A percentile compares a stretch with the other conserved stretches of the same genome.
phyloP scores from a whole-genome alignment of 2,888 invertebrate species.

The Andrena flavipes region DNA sequence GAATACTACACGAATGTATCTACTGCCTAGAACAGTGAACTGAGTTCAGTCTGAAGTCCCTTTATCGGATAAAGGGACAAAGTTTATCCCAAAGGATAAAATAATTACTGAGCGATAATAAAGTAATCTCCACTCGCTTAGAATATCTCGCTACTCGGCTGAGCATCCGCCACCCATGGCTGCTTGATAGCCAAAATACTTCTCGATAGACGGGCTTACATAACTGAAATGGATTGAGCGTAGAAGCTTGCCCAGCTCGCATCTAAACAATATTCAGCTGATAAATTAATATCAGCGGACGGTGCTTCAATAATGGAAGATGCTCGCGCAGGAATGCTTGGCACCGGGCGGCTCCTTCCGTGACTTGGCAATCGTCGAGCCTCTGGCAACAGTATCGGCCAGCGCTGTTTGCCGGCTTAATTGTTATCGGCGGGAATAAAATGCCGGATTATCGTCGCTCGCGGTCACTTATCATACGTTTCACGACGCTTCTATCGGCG shows the following conservation, averaged over 20 bases:
- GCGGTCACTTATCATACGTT: not conserved
- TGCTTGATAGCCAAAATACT: not conserved
- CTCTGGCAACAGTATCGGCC: conserved; percentile 31
- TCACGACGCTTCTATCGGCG: not conserved
- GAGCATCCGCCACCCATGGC: not conserved
- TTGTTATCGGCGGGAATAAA: conserved; percentile 31
- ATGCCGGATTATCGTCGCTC: conserved; percentile 1
- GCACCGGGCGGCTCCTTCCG: conserved; percentile 31
- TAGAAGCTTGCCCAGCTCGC: not conserved
- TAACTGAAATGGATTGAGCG: not conserved
- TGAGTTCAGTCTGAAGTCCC: not conserved
- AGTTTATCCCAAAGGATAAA: not conserved
- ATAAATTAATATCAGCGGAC: conserved; percentile 23
- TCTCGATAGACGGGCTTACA: not conserved
- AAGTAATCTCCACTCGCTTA: too few species aligned
- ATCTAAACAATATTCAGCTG: not conserved
- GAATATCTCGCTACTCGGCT: not conserved
- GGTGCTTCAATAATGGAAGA: conserved; percentile 7
- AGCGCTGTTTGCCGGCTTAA: conserved; percentile 30
- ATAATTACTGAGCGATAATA: not conserved
- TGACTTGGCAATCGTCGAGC: conserved; percentile 31
- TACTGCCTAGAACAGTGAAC: not conserved
- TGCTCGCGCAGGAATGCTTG: conserved; percentile 29
- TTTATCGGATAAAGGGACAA: too few species aligned
- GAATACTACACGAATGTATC: too few species aligned